These are phyloP conservation scores for Scaptomyza cyrtandrae DNA, from an alignment of 2,888 invertebrate species.

Conservation along the genomic window DNA sequence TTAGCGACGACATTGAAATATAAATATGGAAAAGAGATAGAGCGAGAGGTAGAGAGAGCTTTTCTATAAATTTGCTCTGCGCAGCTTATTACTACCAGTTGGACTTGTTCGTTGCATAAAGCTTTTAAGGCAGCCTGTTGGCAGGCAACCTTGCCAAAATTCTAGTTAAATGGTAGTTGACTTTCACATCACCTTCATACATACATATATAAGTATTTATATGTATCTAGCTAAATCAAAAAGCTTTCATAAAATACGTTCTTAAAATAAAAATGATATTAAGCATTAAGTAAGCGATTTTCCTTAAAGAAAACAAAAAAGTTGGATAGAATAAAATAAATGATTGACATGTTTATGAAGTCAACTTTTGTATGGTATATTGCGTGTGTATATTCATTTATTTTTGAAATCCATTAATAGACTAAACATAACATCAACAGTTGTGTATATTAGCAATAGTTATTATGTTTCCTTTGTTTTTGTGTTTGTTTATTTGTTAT, in stretches of 20 bases:
- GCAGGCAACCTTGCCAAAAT: conserved; percentile 7
- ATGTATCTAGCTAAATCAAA: background rate
- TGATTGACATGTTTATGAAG: background rate
- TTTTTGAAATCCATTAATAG: conserved; percentile 75
- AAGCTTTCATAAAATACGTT: background rate
- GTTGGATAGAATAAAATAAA: background rate
- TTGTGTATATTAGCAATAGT: conserved; percentile 80
- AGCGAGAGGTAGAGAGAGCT: conserved; percentile 34
- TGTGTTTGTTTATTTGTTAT: conserved; percentile 26
- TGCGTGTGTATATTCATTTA: conserved; percentile 71
- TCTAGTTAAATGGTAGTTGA: conserved; percentile 9
- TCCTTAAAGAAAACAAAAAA: background rate
- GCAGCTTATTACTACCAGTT: conserved; percentile 38
- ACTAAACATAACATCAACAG: conserved; percentile 83
- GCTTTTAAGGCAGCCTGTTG: conserved; percentile 50
- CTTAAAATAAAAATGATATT: background rate
- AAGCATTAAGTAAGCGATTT: background rate
- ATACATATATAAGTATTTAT: background rate
- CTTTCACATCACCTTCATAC: conserved; percentile 25
- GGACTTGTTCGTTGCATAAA: conserved; percentile 35
- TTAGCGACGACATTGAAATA: conserved; percentile 14
- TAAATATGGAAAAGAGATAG: conserved; percentile 5
- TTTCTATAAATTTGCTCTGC: conserved; percentile 16
- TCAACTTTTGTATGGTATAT: background rate
- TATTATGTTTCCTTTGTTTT: conserved; percentile 45